Conservation (phyloP, 1,140 invertebrate genomes). For the Hyposmocoma kahamanoa region DNA sequence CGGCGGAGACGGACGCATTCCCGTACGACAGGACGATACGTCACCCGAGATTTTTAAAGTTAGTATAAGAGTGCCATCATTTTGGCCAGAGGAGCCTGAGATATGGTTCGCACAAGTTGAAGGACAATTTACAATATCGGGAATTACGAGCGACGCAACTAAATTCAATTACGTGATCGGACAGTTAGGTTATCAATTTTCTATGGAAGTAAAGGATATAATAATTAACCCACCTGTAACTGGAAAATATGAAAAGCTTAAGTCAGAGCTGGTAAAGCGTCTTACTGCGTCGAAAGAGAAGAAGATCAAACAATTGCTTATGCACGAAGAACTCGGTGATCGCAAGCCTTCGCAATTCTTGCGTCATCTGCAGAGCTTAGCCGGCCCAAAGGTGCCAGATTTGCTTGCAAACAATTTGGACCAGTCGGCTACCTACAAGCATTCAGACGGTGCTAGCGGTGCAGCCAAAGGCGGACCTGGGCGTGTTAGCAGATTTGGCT, state of each 20-base stretch:
- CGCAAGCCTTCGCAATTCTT: slow-evolving; percentile 1
- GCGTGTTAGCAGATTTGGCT: not conserved
- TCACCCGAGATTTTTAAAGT: no score
- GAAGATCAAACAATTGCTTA: slow-evolving; percentile 11
- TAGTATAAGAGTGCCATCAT: not conserved
- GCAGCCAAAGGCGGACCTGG: not conserved
- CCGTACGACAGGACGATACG: no score
- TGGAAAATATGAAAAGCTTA: slow-evolving; percentile 6
- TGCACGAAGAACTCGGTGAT: slow-evolving; percentile 9
- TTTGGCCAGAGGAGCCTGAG: slow-evolving; percentile 5
- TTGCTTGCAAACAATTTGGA: not conserved
- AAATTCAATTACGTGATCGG: slow-evolving; percentile 4
- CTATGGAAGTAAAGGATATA: slow-evolving; percentile 4
- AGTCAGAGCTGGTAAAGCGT: slow-evolving; percentile 2
- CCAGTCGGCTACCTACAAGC: not conserved
- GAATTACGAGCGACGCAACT: not conserved
- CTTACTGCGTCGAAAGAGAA: not conserved
- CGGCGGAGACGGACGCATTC: no score
- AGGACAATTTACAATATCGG: not conserved
- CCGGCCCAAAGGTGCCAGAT: slow-evolving; percentile 2
- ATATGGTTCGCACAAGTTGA: slow-evolving; percentile 6
- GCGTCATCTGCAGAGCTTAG: slow-evolving; percentile 39
- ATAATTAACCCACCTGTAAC: not conserved
- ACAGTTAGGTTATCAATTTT: not conserved
- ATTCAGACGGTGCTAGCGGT: slow-evolving; percentile 1